phyloP scores from a whole-genome alignment of 2,888 invertebrate genomes.

The Torymus auratus region DNA sequence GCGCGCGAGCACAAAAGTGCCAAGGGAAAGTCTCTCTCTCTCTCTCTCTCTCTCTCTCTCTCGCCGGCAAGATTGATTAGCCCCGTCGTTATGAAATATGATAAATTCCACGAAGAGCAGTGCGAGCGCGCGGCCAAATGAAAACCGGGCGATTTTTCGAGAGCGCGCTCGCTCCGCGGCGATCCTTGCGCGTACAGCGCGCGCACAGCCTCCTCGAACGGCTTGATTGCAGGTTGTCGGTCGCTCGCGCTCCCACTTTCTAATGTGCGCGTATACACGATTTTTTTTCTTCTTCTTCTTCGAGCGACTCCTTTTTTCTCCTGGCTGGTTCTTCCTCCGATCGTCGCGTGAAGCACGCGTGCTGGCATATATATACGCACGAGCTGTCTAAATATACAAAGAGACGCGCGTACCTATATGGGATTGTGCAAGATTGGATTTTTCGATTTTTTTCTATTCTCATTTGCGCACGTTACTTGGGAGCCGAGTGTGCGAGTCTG shows the following conservation, averaged over 20 bases:
- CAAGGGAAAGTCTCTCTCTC: conserved; percentile 42
- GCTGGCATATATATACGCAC: background rate
- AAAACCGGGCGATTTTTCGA: conserved; percentile 56
- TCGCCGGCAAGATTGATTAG: conserved; percentile 52
- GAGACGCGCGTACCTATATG: background rate
- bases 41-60: background rate
- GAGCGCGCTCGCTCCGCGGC: conserved; percentile 8
- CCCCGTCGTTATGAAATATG: conserved; percentile 47
- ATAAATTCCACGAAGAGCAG: conserved; percentile 52
- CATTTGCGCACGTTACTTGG: conserved; percentile 6
- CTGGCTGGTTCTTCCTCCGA: conserved; percentile 19
- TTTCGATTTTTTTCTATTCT: background rate
- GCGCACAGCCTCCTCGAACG: conserved; percentile 3
- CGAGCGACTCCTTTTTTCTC: background rate
- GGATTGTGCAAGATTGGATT: conserved; percentile 32
- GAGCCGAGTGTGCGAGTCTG: background rate
- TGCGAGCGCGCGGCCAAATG: conserved; percentile 33
- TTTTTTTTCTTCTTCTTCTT: conserved; percentile 27
- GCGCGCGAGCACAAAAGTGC: conserved; percentile 37
- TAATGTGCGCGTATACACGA: conserved; percentile 63
- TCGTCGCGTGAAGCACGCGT: background rate
- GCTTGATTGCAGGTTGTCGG: conserved; percentile 66
- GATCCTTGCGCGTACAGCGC: background rate
- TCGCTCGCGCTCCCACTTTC: conserved; percentile 67
- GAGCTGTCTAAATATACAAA: conserved; percentile 26